Base-by-base conservation (phyloP, 2,797 vertebrate species). In the Anableps anableps region DNA sequence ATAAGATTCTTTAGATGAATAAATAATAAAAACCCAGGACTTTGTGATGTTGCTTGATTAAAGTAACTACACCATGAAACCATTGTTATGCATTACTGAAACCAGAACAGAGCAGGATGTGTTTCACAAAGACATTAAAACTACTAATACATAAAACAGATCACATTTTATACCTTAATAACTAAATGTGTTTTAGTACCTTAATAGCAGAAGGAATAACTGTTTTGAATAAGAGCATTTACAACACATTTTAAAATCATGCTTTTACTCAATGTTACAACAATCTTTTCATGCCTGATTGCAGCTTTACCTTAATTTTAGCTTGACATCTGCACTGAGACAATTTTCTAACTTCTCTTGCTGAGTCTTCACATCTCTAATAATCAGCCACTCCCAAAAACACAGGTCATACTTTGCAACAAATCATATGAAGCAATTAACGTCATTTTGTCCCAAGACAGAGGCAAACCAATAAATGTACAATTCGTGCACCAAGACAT, bases 401-500 rank as follows among this genome's bases (percentile, higher is more conserved):
- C 55, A 36, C 43, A 47, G 51, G 41, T 23, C 73, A 58, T 53
- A 73, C 68, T 72, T 84, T 74, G 75, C 16, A 34, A 77, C 76
- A 89, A 85, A 83, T 81, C 50, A 75, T n/a, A 75, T 77, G 70
- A 75, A 41, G 72, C 79, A 87, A 86, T 81, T 79, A 75, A 76
- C 41, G 48, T 47, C 5, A 60, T 72, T 85, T 86, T 75, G 74
- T 77, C 48, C 48, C 4, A 17, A 80, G 45, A 71, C 64, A 68
- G 81, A 80, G 53, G 64, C 60, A 72, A 80, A 86, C 86, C 80
- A 84, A 86, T 83, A 79, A 64, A 48, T 55, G 75, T 81, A 60
- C 31, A 70, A 43, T n/a, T n/a, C 45, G 60, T 76, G 55, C 51
- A n/a, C 45, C 72, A 31, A 74, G 72, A 87, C 55, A 78, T 66